These are phyloP conservation scores for Candidula unifasciata DNA, from an alignment of 2,888 invertebrate species.

Conservation along the genomic window DNA sequence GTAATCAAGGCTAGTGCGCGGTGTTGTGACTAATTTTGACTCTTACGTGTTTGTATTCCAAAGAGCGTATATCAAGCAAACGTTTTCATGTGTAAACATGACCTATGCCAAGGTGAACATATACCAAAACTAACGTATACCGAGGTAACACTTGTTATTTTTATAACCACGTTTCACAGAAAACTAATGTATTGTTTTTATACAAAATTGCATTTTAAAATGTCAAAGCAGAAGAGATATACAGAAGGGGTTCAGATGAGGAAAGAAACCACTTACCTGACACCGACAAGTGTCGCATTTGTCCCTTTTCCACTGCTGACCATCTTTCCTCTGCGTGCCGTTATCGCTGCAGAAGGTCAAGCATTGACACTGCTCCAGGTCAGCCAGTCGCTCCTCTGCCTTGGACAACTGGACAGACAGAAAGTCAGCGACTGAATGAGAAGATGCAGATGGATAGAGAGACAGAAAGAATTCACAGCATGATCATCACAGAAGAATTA, in stretches of 20 bases:
- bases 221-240: not conserved
- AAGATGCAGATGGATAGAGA: not conserved
- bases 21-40: too few species aligned
- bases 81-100: too few species aligned
- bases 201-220: too few species aligned
- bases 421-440: not conserved
- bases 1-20: too few species aligned
- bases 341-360: slow-evolving; percentile 44
- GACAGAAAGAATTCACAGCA: not conserved
- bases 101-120: too few species aligned
- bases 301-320: slow-evolving; percentile 47
- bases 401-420: slow-evolving; percentile 28
- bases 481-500: not conserved
- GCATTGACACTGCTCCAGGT: slow-evolving; percentile 49
- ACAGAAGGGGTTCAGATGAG: not conserved
- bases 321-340: slow-evolving; percentile 42
- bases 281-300: slow-evolving; percentile 36
- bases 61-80: too few species aligned
- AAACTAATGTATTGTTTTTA: too few species aligned
- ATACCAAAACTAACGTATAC: too few species aligned
- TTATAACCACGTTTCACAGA: too few species aligned
- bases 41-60: too few species aligned
- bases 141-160: too few species aligned
- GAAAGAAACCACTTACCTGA: slow-evolving; percentile 36
- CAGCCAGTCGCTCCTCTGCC: slow-evolving; percentile 40